Base-by-base conservation (phyloP, 2,888 invertebrate genomes). In the Lasioglossum calceatum region DNA sequence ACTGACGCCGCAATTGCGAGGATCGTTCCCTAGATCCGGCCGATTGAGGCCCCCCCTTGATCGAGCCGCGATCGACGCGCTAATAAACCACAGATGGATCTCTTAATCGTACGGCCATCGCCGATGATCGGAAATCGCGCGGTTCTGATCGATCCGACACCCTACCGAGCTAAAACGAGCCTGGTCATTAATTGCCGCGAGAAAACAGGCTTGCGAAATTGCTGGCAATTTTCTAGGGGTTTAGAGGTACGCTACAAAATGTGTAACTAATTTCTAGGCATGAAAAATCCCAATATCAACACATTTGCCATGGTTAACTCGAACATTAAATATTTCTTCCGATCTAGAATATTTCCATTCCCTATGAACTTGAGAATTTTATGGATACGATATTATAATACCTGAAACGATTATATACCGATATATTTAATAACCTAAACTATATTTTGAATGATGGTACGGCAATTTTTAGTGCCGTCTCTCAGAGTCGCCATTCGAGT, bases 1-100 rank as follows among this genome's bases (percentile, higher is more conserved):
- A 72, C 42, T 70, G 78, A 70, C 61, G 54, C 79, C 44, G 84
- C 87, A 88, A 88, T 88, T 82, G 82, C 80, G 77, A 70, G 81
- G 81, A 83, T 80, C 77, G 50, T 67, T 83, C 80, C 77, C 81
- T 58, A 36, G 58, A 70, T n/a, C 50, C 47, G 44, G 47, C 36
- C 7, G 81, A 87, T 50, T 12, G 16, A 10, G 32, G n/a, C 3
- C 4, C 10, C 39, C 39, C 39, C 39, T 39, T 4, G 39, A 70
- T 39, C 23, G 23, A 39, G 36, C 36, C 70, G 70, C 39, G 36
- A 70, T 36, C 36, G 32, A 32, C 67, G 36, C 36, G 36, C 32
- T 32, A 36, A 32, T 36, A 67, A 42, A 72, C 44, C 27, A 27
- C 42, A 27, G 42, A 44, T n/a, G n/a, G 44, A 44, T 72, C 72